These are phyloP conservation scores for Notamacropus eugenii DNA, from an alignment of 2,797 vertebrate genomes.

Conservation along the genomic window DNA sequence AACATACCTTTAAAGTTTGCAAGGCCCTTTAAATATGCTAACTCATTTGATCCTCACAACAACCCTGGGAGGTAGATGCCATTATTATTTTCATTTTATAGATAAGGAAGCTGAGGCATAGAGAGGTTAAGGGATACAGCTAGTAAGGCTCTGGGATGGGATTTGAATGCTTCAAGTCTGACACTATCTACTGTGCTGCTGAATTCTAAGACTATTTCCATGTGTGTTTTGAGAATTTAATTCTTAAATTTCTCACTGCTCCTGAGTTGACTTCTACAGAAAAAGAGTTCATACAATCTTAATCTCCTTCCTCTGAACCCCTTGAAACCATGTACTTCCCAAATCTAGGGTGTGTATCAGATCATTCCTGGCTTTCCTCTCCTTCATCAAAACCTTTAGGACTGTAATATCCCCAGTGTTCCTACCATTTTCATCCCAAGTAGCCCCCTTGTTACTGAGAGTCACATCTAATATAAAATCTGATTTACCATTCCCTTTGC, in stretches of 20 bases:
- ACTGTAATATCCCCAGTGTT: background rate
- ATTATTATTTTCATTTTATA: no score
- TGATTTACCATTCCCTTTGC: background rate
- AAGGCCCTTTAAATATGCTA: background rate
- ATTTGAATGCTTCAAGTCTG: background rate
- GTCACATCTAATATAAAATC: background rate
- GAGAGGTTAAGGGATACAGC: background rate
- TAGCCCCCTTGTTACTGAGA: no score
- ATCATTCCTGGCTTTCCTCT: no score
- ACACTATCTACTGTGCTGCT: background rate
- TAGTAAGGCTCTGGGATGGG: background rate
- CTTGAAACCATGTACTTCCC: background rate
- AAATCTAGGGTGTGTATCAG: background rate
- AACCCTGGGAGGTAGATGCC: no score
- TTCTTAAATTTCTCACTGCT: background rate
- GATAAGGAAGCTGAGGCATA: background rate
- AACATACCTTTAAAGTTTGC: background rate
- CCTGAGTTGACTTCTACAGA: background rate
- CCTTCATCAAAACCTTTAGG: background rate
- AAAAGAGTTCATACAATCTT: background rate
- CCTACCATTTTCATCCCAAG: no score
- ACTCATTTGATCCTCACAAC: background rate
- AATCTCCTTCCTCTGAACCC: background rate
- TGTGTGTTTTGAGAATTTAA: background rate
- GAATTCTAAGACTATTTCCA: background rate